Conservation (phyloP, 2,113 vertebrate genomes). For the Camarhynchus parvulus region DNA sequence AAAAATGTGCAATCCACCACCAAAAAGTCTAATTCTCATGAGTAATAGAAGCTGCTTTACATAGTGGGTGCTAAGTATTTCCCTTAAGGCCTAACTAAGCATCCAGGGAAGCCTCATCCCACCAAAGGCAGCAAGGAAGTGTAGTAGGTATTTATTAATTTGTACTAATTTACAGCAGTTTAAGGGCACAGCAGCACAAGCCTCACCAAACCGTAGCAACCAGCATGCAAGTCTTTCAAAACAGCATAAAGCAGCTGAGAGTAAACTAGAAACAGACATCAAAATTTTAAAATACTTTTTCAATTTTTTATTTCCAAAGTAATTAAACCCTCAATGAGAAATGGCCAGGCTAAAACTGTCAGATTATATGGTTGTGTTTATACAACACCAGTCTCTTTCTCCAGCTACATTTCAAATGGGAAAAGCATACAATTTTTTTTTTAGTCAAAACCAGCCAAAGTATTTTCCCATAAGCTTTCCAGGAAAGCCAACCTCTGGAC, state of each 20-base stretch:
- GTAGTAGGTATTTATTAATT: background rate
- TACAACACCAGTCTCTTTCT: background rate
- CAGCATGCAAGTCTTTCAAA: background rate
- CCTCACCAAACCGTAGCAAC: background rate
- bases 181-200: background rate
- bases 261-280: background rate
- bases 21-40: background rate
- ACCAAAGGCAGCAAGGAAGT: background rate
- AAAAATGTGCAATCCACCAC: background rate
- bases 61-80: background rate
- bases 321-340: background rate
- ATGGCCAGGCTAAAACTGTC: background rate
- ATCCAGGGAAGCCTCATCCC: background rate
- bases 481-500: slow-evolving; percentile 28
- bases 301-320: background rate
- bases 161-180: background rate
- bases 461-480: slow-evolving; percentile 28
- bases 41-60: slow-evolving; percentile 10
- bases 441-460: background rate
- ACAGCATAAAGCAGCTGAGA: background rate
- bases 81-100: background rate
- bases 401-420: background rate
- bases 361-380: background rate
- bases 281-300: background rate
- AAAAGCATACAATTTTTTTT: background rate